Evolutionary conservation across 2,113 vertebrate genomes (phyloP), one percentile per base, ranked within the genome.

Genomic region (Aleadryas rufinucha): DNA sequence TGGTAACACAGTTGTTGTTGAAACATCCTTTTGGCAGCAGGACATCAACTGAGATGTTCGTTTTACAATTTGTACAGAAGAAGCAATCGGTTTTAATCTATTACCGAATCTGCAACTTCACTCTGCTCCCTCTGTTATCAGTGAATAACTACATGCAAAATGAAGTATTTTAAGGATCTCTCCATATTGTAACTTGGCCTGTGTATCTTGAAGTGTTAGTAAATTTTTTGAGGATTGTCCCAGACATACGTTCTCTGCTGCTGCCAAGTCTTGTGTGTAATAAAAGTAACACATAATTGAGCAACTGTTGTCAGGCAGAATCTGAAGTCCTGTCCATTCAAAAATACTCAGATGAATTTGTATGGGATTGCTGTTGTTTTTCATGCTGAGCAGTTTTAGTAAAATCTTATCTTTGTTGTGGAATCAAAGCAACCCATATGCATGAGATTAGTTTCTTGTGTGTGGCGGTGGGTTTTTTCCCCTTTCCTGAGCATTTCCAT

Each of bases 251-350:
- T 90, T 94, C 71, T 54, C 76, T 89, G 83, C 88, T 86, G 88
- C 76, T 95, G 95, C 92, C 93, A 96, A 96, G 88, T 92, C 59
- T 83, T 78, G 64, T 83, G 82, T 90, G 56, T 94, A 94, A 94
- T 93, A 83, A 90, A 96, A 96, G 92, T 90, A 96, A 87, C 95
- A 94, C 86, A 63, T 95, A 97, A 89, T 89, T 95, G 95, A 96
- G 96, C 94, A 96, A 95, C 91, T 95, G 95, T 95, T 95, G 93
- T 90, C 93, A 96, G 77, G 83, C 95, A 59, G 80, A 84, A 81
- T 97, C 56, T 93, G 79, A 89, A 90, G 86, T 77, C 76, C 64
- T 90, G 91, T 95, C 94, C 91, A 56, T 95, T 97, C 80, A 97
- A 11, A 95, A 95, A 92, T 89, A 93, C 72, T 74, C 37, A 3